A percentile compares a stretch with the other conserved stretches of the same genome.
Conservation (phyloP, 2,113 vertebrate species). For the Aix galericulata region DNA sequence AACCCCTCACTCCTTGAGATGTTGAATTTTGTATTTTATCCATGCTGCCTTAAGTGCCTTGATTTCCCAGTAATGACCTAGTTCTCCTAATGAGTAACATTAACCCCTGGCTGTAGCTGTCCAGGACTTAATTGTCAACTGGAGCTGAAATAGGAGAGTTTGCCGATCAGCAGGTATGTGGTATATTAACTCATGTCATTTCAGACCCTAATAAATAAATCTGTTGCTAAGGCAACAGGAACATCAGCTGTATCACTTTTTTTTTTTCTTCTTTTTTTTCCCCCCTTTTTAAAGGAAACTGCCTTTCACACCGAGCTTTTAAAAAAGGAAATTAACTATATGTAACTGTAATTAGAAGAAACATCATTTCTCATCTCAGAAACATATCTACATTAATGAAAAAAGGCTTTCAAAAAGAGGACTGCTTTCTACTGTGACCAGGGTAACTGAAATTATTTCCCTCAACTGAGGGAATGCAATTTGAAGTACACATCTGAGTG, state of each 20-base stretch:
- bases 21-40: slow-evolving; percentile 92
- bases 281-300: slow-evolving; percentile 67
- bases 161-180: slow-evolving; percentile 93
- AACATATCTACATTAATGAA: slow-evolving; percentile 78
- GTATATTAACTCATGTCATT: slow-evolving; percentile 93
- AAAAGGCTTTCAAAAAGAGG: slow-evolving; percentile 64
- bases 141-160: slow-evolving; percentile 91
- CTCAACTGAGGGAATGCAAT: slow-evolving; percentile 44
- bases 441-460: slow-evolving; percentile 64
- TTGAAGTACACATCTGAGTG: slow-evolving; percentile 38
- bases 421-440: slow-evolving; percentile 61
- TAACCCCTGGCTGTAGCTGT: slow-evolving; percentile 99
- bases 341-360: slow-evolving; percentile 87
- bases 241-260: slow-evolving; percentile 79
- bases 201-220: slow-evolving; percentile 89
- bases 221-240: slow-evolving; percentile 87
- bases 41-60: slow-evolving; percentile 97
- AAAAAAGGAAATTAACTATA: slow-evolving; percentile 80
- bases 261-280: neutral
- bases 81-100: slow-evolving; percentile 99
- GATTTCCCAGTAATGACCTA: slow-evolving; percentile 99
- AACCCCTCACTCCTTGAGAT: slow-evolving; percentile 91
- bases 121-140: slow-evolving; percentile 99
- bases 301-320: slow-evolving; percentile 83
- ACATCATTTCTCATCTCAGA: slow-evolving; percentile 79